Conservation (phyloP, 2,113 vertebrate species). For the Mesocricetus auratus region DNA sequence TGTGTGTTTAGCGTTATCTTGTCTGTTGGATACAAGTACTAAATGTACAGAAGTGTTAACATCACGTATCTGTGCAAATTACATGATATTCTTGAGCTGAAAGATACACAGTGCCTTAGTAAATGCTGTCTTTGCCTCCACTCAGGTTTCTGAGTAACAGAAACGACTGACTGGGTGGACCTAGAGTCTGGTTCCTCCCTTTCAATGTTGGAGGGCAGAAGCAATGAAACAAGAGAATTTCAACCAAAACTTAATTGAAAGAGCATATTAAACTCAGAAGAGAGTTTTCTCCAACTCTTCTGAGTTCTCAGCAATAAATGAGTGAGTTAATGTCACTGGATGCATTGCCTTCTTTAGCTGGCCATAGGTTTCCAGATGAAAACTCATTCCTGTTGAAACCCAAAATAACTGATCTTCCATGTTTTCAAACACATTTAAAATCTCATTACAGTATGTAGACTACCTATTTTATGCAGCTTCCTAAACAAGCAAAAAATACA, state of each 20-base stretch:
- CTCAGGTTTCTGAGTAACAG: background rate
- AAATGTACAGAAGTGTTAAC: background rate
- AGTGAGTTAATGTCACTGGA: background rate
- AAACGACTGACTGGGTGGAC: fast-evolving
- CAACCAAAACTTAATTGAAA: background rate
- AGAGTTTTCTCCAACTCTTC: background rate
- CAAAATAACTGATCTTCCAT: slow-evolving; percentile 30
- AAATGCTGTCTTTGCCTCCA: background rate
- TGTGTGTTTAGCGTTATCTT: no score
- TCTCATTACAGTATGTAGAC: background rate
- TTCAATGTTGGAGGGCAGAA: fast-evolving
- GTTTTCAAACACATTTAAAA: background rate
- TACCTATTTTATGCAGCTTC: background rate
- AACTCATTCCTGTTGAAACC: background rate
- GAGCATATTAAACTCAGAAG: background rate
- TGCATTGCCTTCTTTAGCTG: background rate
- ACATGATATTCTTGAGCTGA: background rate
- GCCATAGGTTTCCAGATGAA: background rate
- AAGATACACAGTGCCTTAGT: background rate
- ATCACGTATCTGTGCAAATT: background rate
- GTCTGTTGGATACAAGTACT: background rate
- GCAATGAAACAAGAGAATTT: background rate
- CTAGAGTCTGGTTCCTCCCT: background rate
- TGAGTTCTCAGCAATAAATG: background rate
- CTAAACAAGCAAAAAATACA: no score